phyloP scores from a whole-genome alignment of 2,113 vertebrate species.

The Silurus meridionalis region DNA sequence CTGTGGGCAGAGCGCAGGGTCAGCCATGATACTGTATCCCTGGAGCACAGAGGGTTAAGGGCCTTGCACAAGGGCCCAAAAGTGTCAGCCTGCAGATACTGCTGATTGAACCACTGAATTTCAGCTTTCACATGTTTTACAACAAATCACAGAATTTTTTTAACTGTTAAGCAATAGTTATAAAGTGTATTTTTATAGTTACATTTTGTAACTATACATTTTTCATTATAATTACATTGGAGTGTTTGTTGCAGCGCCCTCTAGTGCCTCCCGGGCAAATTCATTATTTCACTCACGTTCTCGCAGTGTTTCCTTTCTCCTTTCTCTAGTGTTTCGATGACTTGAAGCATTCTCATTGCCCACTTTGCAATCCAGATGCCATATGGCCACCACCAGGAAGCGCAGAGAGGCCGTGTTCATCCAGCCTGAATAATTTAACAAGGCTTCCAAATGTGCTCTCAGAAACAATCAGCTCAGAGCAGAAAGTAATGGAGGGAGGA shows the following conservation, averaged over 20 bases:
- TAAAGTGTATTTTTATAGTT: neutral
- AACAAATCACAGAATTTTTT: neutral
- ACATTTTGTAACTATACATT: neutral
- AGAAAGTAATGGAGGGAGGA: neutral
- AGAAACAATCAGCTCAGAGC: constrained; percentile 36
- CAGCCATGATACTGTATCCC: no score
- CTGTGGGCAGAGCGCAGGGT: no score
- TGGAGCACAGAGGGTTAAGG: no score
- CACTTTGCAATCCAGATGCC: constrained; percentile 39
- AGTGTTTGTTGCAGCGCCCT: neutral
- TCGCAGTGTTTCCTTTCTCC: constrained; percentile 48
- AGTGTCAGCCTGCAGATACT: no score
- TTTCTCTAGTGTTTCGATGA: constrained; percentile 6
- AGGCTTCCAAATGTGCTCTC: constrained; percentile 33
- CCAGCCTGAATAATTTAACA: constrained; percentile 50
- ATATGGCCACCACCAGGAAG: constrained; percentile 42
- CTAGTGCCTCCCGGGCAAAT: neutral
- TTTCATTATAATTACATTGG: neutral
- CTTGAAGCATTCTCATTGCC: constrained; percentile 45
- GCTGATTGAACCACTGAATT: no score
- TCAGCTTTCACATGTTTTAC: neutral
- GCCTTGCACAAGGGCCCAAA: no score
- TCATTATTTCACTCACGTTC: neutral
- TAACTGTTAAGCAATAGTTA: neutral
- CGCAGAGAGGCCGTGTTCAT: constrained; percentile 41